Evolutionary conservation across 2,797 vertebrate genomes (phyloP), one percentile per base, ranked within the genome.

Genomic region (Simalia tracyae): DNA sequence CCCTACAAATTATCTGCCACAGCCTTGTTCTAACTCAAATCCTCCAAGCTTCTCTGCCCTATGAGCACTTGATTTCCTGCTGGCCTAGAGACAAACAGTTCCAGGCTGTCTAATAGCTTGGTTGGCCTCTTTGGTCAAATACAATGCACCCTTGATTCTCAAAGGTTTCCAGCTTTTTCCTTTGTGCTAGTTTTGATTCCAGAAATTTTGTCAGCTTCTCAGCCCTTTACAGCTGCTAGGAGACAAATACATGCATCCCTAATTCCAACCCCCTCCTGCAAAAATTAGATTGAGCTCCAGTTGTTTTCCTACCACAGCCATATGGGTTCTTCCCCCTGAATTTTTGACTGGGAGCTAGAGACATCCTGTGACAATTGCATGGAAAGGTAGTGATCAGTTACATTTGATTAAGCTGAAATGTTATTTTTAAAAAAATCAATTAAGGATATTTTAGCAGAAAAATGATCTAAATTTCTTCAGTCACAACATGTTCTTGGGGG

Each of bases 241-340:
- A 90, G 59, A 90, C 10, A 60, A 92, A 90, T 89, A 89, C 89
- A 89, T 60, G 42, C 36, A 89, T 31, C 4, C 28, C 19, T 61
- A 28, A 54, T 90, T 63, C 66, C n/a, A 24, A 0, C 12, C 12
- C 57, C 5, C 6, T 64, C 11, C 5, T 50, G 24, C 6, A 63
- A 63, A 50, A 87, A 22, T 19, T 56, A 36, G 15, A 14, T 17
- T 26, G 54, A 84, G 42, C 24, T 46, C 31, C 54, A 86, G 54
- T 68, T 31, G 5, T 4, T 56, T 88, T 61, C 17, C 56, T 84
- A 61, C 36, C 19, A 7, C 11, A 54, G 26, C 68, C 86, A 88
- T 88, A 84, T 88, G 60, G 50, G 5, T 42, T 50, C 8, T 1
- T 24, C 56, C 56, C 61, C 28, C 26, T 60, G 31, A 64, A 63